Evolutionary conservation across 2,113 vertebrate genomes (phyloP).

Genomic region (Canis aureus): DNA sequence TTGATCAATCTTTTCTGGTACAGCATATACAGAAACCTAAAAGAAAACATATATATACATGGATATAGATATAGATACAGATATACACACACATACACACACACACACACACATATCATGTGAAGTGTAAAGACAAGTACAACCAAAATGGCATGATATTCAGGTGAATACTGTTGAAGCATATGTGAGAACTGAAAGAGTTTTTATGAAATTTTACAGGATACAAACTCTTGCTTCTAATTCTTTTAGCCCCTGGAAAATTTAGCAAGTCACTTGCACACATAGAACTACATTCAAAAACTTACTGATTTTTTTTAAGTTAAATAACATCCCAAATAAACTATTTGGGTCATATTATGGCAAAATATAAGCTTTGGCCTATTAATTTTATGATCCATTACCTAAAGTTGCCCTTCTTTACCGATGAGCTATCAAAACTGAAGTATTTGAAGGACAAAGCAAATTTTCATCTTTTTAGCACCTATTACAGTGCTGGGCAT

Average conservation of each 20-base stretch:
- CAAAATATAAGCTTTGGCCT: neutral
- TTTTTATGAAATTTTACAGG: neutral
- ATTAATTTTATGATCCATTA: conserved; percentile 28
- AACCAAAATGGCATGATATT: conserved; percentile 5
- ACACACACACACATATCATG: too few relatives aligned
- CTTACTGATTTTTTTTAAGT: neutral
- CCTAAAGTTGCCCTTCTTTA: neutral
- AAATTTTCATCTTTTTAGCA: neutral
- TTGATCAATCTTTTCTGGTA: conserved; percentile 92
- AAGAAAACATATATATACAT: neutral
- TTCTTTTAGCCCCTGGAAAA: neutral
- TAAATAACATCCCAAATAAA: conserved; percentile 48
- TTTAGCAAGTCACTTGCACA: neutral
- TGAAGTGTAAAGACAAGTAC: neutral
- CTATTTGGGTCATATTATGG: neutral
- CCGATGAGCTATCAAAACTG: neutral
- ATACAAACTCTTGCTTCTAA: neutral
- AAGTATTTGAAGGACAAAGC: neutral
- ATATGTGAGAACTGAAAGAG: neutral
- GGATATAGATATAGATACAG: neutral
- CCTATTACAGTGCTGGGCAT: neutral
- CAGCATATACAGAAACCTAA: conserved; percentile 94
- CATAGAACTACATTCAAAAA: neutral
- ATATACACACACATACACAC: neutral
- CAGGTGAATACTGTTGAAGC: neutral